A percentile compares a stretch with the other conserved stretches of the same genome.
These are phyloP conservation scores for Galleria mellonella DNA, from an alignment of 1,140 invertebrate species.

Conservation along the genomic window DNA sequence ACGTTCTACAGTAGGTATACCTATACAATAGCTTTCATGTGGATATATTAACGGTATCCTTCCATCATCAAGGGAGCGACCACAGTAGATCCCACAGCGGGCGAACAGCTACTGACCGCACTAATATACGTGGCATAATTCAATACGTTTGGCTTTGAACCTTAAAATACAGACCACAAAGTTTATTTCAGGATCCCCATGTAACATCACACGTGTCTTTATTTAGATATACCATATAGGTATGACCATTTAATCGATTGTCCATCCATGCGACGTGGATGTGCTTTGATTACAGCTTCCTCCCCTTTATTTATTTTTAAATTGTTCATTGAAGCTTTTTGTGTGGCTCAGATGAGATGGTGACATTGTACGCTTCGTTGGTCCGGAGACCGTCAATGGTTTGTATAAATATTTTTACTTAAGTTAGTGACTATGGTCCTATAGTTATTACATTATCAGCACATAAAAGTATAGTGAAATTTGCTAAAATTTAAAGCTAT, in stretches of 20 bases:
- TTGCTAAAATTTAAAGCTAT: too few species aligned
- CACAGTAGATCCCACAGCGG: conserved; percentile 9
- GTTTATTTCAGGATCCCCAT: neutral
- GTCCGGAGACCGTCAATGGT: conserved; percentile 24
- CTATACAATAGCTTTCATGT: neutral
- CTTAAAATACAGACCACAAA: neutral
- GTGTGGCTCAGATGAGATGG: conserved; percentile 9
- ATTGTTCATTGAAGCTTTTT: conserved; percentile 43
- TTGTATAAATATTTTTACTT: neutral
- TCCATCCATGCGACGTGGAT: conserved; percentile 49
- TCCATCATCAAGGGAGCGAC: conserved; percentile 1
- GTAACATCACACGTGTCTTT: conserved; percentile 22
- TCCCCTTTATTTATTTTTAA: conserved; percentile 62
- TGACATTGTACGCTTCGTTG: conserved; percentile 32
- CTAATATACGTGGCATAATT: neutral
- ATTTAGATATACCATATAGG: conserved; percentile 23
- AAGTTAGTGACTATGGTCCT: too few species aligned
- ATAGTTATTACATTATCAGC: too few species aligned
- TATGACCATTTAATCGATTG: conserved; percentile 50
- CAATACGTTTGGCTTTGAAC: neutral
- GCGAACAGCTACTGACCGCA: conserved; percentile 8
- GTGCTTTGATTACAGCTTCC: conserved; percentile 63
- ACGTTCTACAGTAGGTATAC: neutral
- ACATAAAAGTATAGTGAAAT: too few species aligned
- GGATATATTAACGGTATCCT: conserved; percentile 3